Base-by-base conservation (phyloP, 2,797 vertebrate genomes). In the Tenualosa thibaudeaui region DNA sequence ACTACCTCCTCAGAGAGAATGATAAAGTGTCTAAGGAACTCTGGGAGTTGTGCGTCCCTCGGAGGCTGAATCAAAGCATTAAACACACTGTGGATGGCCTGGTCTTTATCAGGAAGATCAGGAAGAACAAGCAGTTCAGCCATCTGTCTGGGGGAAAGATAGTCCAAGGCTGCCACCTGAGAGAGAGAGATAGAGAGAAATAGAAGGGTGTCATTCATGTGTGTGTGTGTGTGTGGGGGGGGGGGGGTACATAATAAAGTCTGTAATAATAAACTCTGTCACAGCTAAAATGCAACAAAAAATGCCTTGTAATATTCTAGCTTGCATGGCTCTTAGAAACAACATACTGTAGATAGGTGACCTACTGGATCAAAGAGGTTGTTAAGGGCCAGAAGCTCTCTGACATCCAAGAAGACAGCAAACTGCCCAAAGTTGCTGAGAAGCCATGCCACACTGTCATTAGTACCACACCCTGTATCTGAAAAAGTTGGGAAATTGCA, bases 51-150 rank as follows among this genome's bases (percentile, higher is more conserved):
- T 12, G 65, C 5, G 10, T 8, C 65, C 13, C 13, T 31, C 3
- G 82, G 62, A 37, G 85, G 60, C 46, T 81, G 37, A 7, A 50
- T 22, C 82, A 86, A 43, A 65, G 78, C 40, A 46, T 85, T 24
- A 54, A 85, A 85, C 12, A 85, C 84, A 3, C n/a, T 24, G 58
- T 85, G 62, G 84, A 85, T 85, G 46, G 49, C 51, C 9, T 15
- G 6, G n/a, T 50, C 43, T 53, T 19, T 40, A 26, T 31, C 19
- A 5, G 46, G 49, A 40, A 24, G 62, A 24, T 8, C 60, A 51
- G 49, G 19, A 12, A 65, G 22, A 40, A 40, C 12, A 40, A 85
- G n/a, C 84, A 85, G 43, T 78, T 85, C 84, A 3, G 84, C 84
- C 54, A 49, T 62, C 78, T 85, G 84, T 19, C 46, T 50, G 3